These are phyloP conservation scores for Semotilus atromaculatus DNA, from an alignment of 2,797 vertebrate genomes.

Conservation along the genomic window DNA sequence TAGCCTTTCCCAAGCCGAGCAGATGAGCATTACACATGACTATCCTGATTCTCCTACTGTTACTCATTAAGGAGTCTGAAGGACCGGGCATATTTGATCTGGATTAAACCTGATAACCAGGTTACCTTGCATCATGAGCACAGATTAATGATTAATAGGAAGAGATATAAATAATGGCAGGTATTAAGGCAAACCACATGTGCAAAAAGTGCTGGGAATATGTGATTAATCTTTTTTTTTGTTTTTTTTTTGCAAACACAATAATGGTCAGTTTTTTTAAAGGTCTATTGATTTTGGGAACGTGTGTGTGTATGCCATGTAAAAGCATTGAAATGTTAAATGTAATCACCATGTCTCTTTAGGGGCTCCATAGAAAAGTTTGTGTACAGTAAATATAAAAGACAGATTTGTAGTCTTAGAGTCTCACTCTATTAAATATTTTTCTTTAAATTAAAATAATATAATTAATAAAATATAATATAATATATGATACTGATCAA, in stretches of 20 bases:
- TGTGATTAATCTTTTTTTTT: not conserved
- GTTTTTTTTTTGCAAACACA: not conserved
- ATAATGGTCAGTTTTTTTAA: not conserved
- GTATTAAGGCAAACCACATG: slow-evolving; percentile 23
- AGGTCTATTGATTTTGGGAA: not conserved
- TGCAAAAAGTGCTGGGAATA: slow-evolving; percentile 8
- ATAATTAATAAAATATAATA: not conserved
- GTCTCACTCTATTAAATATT: not conserved
- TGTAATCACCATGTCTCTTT: too few species aligned
- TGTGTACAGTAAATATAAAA: too few species aligned
- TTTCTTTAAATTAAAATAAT: not conserved
- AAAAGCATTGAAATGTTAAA: too few species aligned
- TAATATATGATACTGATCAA: not conserved
- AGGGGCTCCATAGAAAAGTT: too few species aligned
- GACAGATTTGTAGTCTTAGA: too few species aligned
- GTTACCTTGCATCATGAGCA: slow-evolving; percentile 18
- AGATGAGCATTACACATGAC: slow-evolving; percentile 26
- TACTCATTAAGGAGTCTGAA: slow-evolving; percentile 38
- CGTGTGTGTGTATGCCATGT: not conserved
- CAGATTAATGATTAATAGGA: slow-evolving; percentile 16
- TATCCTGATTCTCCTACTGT: slow-evolving; percentile 38
- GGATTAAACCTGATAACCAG: slow-evolving; percentile 35
- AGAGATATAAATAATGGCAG: slow-evolving; percentile 25
- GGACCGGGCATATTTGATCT: slow-evolving; percentile 11
- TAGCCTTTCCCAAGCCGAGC: slow-evolving; percentile 1